Conservation (phyloP, 2,888 invertebrate species). For the Coenonympha glycerion region DNA sequence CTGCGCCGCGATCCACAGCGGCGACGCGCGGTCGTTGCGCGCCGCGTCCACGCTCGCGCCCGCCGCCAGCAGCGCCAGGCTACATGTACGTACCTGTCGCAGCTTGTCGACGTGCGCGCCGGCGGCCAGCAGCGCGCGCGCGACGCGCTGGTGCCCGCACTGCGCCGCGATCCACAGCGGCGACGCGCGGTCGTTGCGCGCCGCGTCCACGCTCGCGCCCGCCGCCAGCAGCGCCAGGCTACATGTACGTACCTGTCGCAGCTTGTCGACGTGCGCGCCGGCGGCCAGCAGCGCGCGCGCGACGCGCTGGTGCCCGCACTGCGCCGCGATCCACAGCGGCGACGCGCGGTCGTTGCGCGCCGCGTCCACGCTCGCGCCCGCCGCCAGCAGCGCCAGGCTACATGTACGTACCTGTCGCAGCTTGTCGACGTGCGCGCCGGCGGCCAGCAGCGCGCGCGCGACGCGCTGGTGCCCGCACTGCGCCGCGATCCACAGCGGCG, state of each 20-base stretch:
- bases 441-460: slow-evolving; percentile 83
- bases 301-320: slow-evolving; percentile 93
- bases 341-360: slow-evolving; percentile 90
- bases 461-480: slow-evolving; percentile 95
- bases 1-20: slow-evolving; percentile 96
- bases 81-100: too few species aligned
- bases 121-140: slow-evolving; percentile 82
- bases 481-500: slow-evolving; percentile 94
- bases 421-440: slow-evolving; percentile 87
- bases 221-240: slow-evolving; percentile 82
- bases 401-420: too few species aligned
- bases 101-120: slow-evolving; percentile 88
- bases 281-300: slow-evolving; percentile 84
- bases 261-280: slow-evolving; percentile 86
- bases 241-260: too few species aligned
- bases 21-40: slow-evolving; percentile 89
- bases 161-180: slow-evolving; percentile 96
- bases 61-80: slow-evolving; percentile 81
- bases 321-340: slow-evolving; percentile 95
- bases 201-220: slow-evolving; percentile 83
- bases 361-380: slow-evolving; percentile 83
- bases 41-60: slow-evolving; percentile 84
- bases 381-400: slow-evolving; percentile 81
- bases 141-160: slow-evolving; percentile 93
- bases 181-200: slow-evolving; percentile 89